A percentile compares a stretch with the other conserved stretches of the same genome.
Evolutionary conservation across 2,113 vertebrate genomes (phyloP).

Genomic region (Hemibagrus wyckioides): DNA sequence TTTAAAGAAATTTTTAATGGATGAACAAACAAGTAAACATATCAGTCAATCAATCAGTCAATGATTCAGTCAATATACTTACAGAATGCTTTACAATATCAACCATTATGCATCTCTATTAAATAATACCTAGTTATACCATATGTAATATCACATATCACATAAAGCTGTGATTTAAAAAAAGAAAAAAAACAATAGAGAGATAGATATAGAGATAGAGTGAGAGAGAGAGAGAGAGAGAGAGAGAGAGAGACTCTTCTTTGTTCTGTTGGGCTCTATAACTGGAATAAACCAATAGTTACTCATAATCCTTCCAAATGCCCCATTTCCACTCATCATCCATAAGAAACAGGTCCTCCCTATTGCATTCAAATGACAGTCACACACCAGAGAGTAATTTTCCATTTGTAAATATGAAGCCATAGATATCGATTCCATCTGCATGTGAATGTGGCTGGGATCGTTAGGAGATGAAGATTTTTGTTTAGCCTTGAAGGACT

Average conservation of each 20-base stretch:
- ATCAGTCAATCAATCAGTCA: no score
- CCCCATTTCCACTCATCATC: constrained; percentile 23
- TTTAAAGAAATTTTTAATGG: no score
- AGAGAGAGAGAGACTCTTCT: neutral
- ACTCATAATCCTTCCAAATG: constrained; percentile 1
- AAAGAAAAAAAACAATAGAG: neutral
- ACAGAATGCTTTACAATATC: neutral
- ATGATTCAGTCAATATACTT: neutral
- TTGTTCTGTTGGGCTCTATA: neutral
- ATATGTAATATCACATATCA: neutral
- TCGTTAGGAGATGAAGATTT: constrained; percentile 17
- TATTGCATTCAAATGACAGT: neutral
- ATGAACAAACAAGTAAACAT: no score
- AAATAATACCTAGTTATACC: neutral
- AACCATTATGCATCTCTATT: neutral
- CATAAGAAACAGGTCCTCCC: neutral
- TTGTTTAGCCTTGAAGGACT: neutral
- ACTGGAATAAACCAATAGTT: neutral
- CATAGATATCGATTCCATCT: constrained; percentile 11
- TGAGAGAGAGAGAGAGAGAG: neutral
- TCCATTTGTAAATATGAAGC: constrained; percentile 35
- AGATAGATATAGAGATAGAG: neutral
- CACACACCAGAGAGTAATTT: constrained; percentile 27
- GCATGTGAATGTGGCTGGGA: constrained; percentile 19
- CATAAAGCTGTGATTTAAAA: neutral